Percentiles rank a stretch among this genome's conserved stretches.
Evolutionary conservation across 2,113 vertebrate genomes (phyloP).

Genomic region (Agapornis roseicollis): DNA sequence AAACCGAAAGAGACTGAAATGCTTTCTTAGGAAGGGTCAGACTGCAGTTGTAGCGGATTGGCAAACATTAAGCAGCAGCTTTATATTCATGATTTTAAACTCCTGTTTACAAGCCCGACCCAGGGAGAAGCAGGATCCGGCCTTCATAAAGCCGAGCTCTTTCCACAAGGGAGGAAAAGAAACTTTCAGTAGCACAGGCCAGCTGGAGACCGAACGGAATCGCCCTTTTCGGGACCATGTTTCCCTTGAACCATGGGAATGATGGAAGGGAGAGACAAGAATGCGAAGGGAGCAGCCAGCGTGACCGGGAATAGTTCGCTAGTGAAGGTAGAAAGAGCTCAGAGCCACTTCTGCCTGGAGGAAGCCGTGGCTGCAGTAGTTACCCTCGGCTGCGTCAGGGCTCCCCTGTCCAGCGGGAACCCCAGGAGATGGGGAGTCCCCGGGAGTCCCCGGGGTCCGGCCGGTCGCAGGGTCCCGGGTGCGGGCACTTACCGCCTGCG

Average conservation of each 20-base stretch:
- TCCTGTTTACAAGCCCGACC: neutral
- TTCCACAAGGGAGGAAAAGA: neutral
- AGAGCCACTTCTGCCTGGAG: fast-evolving
- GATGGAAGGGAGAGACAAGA: neutral
- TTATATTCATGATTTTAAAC: neutral
- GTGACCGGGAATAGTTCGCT: fast-evolving
- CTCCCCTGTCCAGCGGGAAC: neutral
- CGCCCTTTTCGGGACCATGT: neutral
- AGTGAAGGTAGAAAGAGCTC: fast-evolving
- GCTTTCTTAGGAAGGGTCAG: neutral
- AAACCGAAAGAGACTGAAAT: neutral
- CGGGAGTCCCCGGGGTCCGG: too few relatives aligned
- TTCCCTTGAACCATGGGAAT: neutral
- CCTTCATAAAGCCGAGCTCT: neutral
- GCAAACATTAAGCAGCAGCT: neutral
- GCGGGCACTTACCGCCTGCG: neutral
- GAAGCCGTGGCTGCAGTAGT: neutral
- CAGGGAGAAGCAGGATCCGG: neutral
- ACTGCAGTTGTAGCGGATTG: neutral
- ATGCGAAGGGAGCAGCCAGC: fast-evolving
- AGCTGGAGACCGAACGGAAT: neutral
- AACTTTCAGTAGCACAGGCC: neutral
- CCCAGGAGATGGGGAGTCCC: neutral
- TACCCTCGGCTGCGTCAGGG: fast-evolving
- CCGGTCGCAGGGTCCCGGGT: neutral